Base-by-base conservation (phyloP, 2,797 vertebrate genomes). In the Denticeps clupeoides region DNA sequence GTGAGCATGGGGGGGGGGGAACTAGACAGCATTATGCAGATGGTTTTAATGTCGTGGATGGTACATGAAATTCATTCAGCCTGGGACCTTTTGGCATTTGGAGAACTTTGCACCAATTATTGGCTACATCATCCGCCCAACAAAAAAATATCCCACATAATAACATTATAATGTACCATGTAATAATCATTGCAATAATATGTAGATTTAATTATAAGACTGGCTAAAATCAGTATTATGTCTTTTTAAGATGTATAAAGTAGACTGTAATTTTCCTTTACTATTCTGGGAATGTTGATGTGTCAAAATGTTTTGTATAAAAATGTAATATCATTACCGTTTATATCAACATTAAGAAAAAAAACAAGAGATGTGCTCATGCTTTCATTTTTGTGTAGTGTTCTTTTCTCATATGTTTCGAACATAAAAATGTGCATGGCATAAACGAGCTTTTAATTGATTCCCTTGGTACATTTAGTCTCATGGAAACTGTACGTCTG, bases 211-310 rank as follows among this genome's bases (percentile, higher is more conserved):
- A 60, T 23, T 27, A 63, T 60, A 62, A 41, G 45, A 21, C 67
- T 71, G 69, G 65, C 79, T 79, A 68, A 75, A 18, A 47, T 82
- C 87, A 87, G 88, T 84, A 84, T 88, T 85, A 82, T 65, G 48
- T 43, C 64, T 70, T 56, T 33, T 1, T 47, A 7, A 61, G 42
- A 60, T 66, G 76, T 72, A 63, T 69, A 73, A 47, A 61, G 77
- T 55, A 74, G 59, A 66, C 60, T 70, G 65, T 79, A 60, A 54
- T 65, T 60, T 62, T 80, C 75, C 74, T 73, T 67, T 65, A 50
- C 70, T 74, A 67, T 56, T 65, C 52, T 64, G 71, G 60, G 58
- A 72, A 68, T 58, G 60, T 67, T 80, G 71, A 60, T 61, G 70
- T 58, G 65, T 42, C 63, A 47, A 60, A 49, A 43, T 23, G 40